Percentiles rank a stretch among this genome's conserved stretches.
Evolutionary conservation across 37 sponge, comb jelly and placozoan genomes (phyloP).

Genomic region (Hormiphora californensis): DNA sequence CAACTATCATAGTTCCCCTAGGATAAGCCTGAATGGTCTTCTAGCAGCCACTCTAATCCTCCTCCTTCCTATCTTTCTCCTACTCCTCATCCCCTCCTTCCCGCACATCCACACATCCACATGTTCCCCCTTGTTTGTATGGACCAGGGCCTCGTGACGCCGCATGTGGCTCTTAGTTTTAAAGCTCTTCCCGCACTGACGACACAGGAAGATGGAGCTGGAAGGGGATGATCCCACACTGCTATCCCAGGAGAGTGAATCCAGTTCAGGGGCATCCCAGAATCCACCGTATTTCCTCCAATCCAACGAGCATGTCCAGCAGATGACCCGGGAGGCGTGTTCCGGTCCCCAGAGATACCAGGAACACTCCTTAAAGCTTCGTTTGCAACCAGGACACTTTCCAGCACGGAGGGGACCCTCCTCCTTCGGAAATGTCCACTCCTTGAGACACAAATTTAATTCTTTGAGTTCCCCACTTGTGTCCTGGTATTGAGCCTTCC

Average conservation of each 20-base stretch:
- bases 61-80: too few species aligned
- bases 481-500: not conserved
- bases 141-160: too few species aligned
- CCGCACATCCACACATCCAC: too few species aligned
- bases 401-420: not conserved
- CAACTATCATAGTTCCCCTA: too few species aligned
- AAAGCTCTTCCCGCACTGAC: not conserved
- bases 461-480: conserved; percentile 4
- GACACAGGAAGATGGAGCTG: not conserved
- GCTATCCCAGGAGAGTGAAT: not conserved
- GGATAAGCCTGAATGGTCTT: too few species aligned
- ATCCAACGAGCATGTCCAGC: not conserved
- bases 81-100: too few species aligned
- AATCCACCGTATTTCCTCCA: conserved; percentile 29
- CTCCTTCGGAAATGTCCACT: not conserved
- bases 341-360: not conserved
- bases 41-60: too few species aligned
- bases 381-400: conserved; percentile 14
- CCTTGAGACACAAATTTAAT: not conserved
- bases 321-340: not conserved
- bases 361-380: not conserved
- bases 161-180: not conserved
- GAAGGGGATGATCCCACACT: too few species aligned
- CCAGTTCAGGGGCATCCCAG: not conserved
- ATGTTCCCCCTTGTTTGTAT: too few species aligned